Evolutionary conservation across 2,113 vertebrate species (phyloP).

Genomic region (Gavia stellata): DNA sequence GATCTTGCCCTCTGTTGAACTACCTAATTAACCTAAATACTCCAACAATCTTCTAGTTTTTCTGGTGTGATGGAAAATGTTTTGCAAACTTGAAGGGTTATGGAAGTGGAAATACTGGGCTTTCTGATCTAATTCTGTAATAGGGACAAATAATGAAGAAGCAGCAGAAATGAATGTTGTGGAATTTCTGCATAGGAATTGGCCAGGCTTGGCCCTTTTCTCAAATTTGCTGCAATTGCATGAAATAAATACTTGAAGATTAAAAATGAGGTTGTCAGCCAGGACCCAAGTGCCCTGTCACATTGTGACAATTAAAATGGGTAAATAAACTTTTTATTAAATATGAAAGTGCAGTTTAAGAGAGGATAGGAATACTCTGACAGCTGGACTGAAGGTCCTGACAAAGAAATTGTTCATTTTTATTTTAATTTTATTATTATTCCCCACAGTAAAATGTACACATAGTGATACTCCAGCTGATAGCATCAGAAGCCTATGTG

Average conservation of each 20-base stretch:
- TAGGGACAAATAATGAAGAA: neutral
- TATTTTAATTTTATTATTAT: neutral
- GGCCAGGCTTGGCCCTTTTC: neutral
- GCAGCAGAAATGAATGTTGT: neutral
- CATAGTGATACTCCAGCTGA: too few relatives aligned
- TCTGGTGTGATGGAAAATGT: neutral
- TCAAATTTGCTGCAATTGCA: neutral
- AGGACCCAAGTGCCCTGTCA: neutral
- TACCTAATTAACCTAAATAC: neutral
- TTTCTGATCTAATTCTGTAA: neutral
- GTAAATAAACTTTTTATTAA: neutral
- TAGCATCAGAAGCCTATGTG: too few relatives aligned
- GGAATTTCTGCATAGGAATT: neutral
- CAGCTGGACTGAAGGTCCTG: neutral
- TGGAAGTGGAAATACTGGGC: neutral
- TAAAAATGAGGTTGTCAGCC: neutral
- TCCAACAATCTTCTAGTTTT: neutral
- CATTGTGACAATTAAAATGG: neutral
- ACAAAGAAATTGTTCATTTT: neutral
- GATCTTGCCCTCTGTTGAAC: neutral
- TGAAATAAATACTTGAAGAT: neutral
- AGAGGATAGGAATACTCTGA: neutral
- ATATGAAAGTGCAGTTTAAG: neutral
- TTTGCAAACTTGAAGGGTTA: neutral
- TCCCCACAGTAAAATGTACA: neutral